Evolutionary conservation across 1,140 invertebrate species (phyloP).

Genomic region (Maconellicoccus hirsutus): DNA sequence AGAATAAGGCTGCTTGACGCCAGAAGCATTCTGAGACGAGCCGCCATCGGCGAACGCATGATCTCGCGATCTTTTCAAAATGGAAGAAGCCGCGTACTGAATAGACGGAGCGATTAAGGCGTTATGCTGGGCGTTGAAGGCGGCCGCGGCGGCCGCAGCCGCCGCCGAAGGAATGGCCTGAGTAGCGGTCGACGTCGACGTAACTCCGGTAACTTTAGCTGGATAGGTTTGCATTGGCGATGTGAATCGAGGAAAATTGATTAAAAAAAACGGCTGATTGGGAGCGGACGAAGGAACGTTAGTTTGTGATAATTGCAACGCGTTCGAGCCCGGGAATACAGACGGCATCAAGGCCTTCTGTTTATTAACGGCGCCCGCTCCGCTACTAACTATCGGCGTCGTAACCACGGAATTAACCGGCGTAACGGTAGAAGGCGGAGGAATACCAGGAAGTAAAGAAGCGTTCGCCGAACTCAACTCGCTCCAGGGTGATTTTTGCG

Average conservation of each 20-base stretch:
- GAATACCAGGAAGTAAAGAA: neutral
- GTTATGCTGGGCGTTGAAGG: neutral
- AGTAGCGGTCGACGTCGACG: neutral
- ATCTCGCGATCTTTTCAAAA: constrained; percentile 28
- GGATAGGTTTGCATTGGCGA: constrained; percentile 19
- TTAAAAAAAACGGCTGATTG: constrained; percentile 8
- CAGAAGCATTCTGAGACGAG: constrained; percentile 27
- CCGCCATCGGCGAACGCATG: constrained; percentile 29
- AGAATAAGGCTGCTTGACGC: constrained; percentile 14
- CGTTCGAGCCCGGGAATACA: neutral
- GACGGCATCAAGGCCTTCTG: constrained; percentile 12
- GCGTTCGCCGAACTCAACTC: neutral
- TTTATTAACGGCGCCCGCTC: neutral
- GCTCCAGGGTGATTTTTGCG: neutral
- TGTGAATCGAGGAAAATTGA: constrained; percentile 11
- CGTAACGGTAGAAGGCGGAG: neutral
- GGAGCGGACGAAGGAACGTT: constrained; percentile 12
- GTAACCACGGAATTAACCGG: neutral
- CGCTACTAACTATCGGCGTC: neutral
- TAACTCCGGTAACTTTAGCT: constrained; percentile 20
- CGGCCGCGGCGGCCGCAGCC: constrained; percentile 11
- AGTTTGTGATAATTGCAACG: neutral
- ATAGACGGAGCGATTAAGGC: neutral
- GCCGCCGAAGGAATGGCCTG: constrained; percentile 20
- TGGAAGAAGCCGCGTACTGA: constrained; percentile 12